Conservation (phyloP, 1,140 invertebrate genomes). For the Pemphigus obesinymphae region DNA sequence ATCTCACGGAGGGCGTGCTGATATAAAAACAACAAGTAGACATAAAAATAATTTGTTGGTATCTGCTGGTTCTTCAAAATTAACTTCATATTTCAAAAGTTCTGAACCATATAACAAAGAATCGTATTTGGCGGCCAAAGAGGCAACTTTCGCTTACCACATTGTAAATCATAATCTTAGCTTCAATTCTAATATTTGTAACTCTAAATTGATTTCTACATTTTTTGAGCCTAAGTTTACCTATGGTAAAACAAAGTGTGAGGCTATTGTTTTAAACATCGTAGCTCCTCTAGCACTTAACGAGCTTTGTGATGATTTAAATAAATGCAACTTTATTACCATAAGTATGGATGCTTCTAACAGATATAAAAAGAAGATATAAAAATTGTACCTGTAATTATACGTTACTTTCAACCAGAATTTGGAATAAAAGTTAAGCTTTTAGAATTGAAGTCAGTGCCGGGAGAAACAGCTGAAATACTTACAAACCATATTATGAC, state of each 20-base stretch:
- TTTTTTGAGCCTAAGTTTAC: slow-evolving; percentile 45
- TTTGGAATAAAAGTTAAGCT: slow-evolving; percentile 45
- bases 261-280: slow-evolving; percentile 43
- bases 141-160: slow-evolving; percentile 46
- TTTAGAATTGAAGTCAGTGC: slow-evolving; percentile 44
- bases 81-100: neutral
- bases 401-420: slow-evolving; percentile 45
- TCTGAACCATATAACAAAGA: neutral
- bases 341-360: slow-evolving; percentile 45
- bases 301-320: slow-evolving; percentile 41
- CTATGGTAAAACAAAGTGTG: slow-evolving; percentile 42
- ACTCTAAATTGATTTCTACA: slow-evolving; percentile 40
- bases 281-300: slow-evolving; percentile 36
- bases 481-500: neutral
- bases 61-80: neutral
- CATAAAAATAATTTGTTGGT: no score
- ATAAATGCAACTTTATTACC: slow-evolving; percentile 43
- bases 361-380: slow-evolving; percentile 40
- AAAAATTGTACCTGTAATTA: slow-evolving; percentile 46
- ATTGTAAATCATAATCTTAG: slow-evolving; percentile 40
- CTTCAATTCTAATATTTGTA: slow-evolving; percentile 47
- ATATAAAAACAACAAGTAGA: no score
- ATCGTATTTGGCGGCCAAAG: slow-evolving; percentile 36
- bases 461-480: neutral
- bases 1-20: no score